These are phyloP conservation scores for Saimiri boliviensis DNA, from an alignment of 2,113 vertebrate genomes.

Conservation along the genomic window DNA sequence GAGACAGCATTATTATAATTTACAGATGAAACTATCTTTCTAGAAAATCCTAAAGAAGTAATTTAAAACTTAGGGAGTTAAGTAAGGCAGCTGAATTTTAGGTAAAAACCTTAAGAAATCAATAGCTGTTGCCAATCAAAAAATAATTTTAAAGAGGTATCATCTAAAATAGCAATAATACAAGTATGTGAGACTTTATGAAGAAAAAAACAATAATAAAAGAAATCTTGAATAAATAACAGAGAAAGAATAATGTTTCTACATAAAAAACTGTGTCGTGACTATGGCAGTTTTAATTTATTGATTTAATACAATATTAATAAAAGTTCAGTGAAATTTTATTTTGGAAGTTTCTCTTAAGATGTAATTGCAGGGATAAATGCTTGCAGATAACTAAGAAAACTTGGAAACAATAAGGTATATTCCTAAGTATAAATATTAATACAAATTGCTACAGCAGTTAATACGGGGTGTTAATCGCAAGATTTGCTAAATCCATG, in stretches of 20 bases:
- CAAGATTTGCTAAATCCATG: neutral
- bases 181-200: neutral
- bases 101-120: neutral
- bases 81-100: neutral
- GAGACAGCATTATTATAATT: neutral
- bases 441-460: neutral
- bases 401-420: neutral
- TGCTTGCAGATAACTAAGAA: neutral
- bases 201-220: neutral
- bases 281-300: neutral
- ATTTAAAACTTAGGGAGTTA: neutral
- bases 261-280: neutral
- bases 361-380: neutral
- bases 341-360: neutral
- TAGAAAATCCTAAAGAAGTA: neutral
- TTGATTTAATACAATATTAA: neutral
- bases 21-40: neutral
- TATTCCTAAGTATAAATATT: neutral
- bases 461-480: neutral
- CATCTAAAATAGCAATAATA: neutral
- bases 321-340: constrained; percentile 25
- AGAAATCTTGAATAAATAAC: neutral
- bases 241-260: neutral
- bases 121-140: neutral
- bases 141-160: neutral